Conservation (phyloP, 2,113 vertebrate genomes). For the Chlorodrepanis virens region DNA sequence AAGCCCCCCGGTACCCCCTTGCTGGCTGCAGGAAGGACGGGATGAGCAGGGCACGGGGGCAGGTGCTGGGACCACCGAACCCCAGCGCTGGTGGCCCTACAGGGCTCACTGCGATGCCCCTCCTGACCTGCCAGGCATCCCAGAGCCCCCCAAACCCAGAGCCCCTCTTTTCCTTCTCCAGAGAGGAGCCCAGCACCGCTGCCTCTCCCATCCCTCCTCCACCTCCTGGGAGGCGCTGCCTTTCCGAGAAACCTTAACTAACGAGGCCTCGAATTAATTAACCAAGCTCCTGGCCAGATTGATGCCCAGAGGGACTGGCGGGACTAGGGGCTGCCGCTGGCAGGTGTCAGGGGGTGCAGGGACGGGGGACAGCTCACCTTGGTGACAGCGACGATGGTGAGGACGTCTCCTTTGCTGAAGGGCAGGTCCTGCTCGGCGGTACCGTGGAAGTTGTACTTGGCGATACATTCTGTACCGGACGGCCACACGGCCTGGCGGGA, state of each 20-base stretch:
- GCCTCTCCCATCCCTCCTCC: not conserved
- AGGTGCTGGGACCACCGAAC: rapidly evolving
- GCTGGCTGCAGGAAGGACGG: not conserved
- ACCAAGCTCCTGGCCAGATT: rapidly evolving
- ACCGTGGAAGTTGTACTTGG: slow-evolving; percentile 94
- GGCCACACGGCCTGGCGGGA: slow-evolving; percentile 79
- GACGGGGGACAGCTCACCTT: slow-evolving; percentile 75
- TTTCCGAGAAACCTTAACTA: slow-evolving; percentile 41
- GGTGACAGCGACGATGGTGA: slow-evolving; percentile 91
- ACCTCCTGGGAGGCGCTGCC: not conserved
- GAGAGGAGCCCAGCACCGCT: rapidly evolving
- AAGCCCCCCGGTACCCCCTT: rapidly evolving
- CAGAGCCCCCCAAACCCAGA: rapidly evolving
- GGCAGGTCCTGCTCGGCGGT: slow-evolving; percentile 91
- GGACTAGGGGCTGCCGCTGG: not conserved
- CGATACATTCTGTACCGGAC: slow-evolving; percentile 93
- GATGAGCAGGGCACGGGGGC: rapidly evolving
- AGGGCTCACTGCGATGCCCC: rapidly evolving
- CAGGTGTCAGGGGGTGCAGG: rapidly evolving
- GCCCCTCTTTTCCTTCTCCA: rapidly evolving
- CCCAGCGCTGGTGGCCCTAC: rapidly evolving
- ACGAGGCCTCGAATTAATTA: slow-evolving; percentile 31
- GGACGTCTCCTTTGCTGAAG: slow-evolving; percentile 93
- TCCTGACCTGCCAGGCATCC: rapidly evolving
- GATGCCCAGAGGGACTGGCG: not conserved